These are phyloP conservation scores for Drosophila willistoni DNA, from an alignment of 1,140 invertebrate genomes.

Conservation along the genomic window DNA sequence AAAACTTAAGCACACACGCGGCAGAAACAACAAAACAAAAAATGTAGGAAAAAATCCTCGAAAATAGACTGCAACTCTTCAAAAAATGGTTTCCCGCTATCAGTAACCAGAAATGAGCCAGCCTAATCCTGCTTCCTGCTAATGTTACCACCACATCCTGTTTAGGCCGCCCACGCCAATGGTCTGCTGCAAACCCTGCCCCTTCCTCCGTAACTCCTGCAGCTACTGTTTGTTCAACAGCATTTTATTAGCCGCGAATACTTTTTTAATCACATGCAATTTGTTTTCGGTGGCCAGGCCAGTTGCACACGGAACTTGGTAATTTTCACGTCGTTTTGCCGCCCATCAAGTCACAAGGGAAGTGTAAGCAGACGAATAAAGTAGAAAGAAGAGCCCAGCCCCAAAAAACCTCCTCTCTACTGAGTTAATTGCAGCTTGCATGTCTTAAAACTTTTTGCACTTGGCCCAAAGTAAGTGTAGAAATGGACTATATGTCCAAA, in stretches of 20 bases:
- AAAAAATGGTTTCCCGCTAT: conserved; percentile 56
- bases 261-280: conserved; percentile 76
- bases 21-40: neutral
- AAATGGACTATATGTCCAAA: neutral
- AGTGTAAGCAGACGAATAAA: neutral
- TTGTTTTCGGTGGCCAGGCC: conserved; percentile 56
- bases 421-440: conserved; percentile 71
- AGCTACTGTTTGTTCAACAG: conserved; percentile 70
- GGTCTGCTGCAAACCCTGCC: neutral
- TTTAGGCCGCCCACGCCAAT: conserved; percentile 24
- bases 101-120: conserved; percentile 29
- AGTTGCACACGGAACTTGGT: conserved; percentile 68
- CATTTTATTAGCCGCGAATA: conserved; percentile 78
- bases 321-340: conserved; percentile 71
- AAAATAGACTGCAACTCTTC: conserved; percentile 39
- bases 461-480: conserved; percentile 7
- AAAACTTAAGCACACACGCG: conserved; percentile 63
- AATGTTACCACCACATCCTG: conserved; percentile 49
- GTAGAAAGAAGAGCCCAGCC: conserved; percentile 1
- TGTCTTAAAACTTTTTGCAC: conserved; percentile 65
- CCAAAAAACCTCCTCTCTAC: neutral
- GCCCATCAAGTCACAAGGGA: conserved; percentile 18
- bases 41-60: conserved; percentile 7
- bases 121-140: conserved; percentile 11
- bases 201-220: conserved; percentile 13